Conservation (phyloP, 2,797 vertebrate genomes). For the Nannoperca australis region DNA sequence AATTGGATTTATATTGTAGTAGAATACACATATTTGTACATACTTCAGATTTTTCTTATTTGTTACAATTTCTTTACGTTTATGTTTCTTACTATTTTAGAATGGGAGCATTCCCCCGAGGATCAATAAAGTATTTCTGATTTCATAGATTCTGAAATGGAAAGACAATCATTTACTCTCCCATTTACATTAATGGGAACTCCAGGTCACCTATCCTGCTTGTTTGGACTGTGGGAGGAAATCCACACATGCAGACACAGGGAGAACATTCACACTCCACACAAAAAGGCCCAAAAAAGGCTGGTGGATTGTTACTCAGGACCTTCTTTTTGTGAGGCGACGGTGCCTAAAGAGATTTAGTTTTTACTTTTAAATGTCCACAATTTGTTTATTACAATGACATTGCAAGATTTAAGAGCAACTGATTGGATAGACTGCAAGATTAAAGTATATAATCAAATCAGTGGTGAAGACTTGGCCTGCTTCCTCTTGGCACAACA, state of each 20-base stretch:
- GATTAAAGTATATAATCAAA: conserved; percentile 44
- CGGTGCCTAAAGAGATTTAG: neutral
- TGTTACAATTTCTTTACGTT: too few species aligned
- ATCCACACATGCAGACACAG: neutral
- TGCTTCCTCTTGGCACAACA: conserved; percentile 15
- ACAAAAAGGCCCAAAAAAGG: neutral
- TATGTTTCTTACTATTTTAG: too few species aligned
- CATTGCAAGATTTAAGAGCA: neutral
- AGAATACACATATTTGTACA: too few species aligned
- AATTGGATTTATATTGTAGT: too few species aligned
- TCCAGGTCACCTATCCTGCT: neutral
- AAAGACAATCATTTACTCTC: neutral
- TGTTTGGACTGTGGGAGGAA: neutral
- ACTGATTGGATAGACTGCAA: conserved; percentile 26
- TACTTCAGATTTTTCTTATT: too few species aligned
- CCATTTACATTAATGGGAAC: neutral
- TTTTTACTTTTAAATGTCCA: neutral
- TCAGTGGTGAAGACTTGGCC: conserved; percentile 20
- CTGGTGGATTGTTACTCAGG: neutral
- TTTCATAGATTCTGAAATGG: neutral
- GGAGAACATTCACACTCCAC: neutral
- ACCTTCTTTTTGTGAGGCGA: neutral
- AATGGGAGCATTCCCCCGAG: too few species aligned
- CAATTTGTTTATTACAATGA: conserved; percentile 11
- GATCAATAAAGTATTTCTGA: too few species aligned